Evolutionary conservation across 1,140 invertebrate species (phyloP).

Genomic region (Leptinotarsa lineolata): DNA sequence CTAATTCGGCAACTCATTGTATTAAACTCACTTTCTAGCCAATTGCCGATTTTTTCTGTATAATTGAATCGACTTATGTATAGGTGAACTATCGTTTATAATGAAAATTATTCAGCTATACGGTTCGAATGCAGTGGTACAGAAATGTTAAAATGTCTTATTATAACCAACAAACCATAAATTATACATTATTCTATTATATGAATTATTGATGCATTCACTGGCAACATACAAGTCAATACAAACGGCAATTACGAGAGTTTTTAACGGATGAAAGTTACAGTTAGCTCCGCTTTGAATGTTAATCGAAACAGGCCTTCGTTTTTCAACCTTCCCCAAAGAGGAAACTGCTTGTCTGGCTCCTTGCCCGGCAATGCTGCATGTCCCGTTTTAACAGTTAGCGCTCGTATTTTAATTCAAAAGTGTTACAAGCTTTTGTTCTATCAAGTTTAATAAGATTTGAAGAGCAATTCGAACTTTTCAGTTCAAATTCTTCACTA

Average conservation of each 20-base stretch:
- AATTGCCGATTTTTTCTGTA: no score
- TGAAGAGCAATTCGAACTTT: no score
- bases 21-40: no score
- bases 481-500: no score
- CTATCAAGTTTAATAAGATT: no score
- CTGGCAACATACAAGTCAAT: conserved; percentile 10
- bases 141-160: conserved; percentile 10
- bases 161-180: neutral
- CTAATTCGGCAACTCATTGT: no score
- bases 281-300: conserved; percentile 8
- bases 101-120: no score
- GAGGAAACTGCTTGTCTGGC: neutral
- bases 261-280: conserved; percentile 20
- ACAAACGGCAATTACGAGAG: neutral
- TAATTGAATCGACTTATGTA: no score
- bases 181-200: conserved; percentile 12
- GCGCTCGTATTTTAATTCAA: no score
- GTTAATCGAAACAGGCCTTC: conserved; percentile 5
- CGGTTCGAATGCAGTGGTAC: neutral
- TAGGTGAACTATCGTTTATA: no score
- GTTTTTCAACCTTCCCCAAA: conserved; percentile 5
- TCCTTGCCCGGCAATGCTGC: neutral
- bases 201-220: conserved; percentile 22
- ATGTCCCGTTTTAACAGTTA: neutral
- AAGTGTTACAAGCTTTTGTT: no score